A percentile compares a stretch with the other conserved stretches of the same genome.
These are phyloP conservation scores for Scolopax rusticola DNA, from an alignment of 2,797 vertebrate genomes.

Conservation along the genomic window DNA sequence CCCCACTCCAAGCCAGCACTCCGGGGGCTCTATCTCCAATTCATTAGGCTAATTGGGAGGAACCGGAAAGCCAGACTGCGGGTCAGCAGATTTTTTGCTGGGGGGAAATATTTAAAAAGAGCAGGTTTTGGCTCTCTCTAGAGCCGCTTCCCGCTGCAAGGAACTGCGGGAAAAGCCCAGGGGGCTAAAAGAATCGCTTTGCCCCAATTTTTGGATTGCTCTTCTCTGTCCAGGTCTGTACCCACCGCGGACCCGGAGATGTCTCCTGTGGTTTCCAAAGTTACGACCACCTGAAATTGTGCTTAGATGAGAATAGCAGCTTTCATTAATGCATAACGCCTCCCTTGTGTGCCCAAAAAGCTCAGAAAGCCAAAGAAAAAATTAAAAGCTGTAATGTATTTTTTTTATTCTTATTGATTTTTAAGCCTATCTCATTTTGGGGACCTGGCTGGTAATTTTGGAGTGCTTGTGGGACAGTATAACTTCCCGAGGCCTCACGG, in stretches of 20 bases:
- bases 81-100: constrained; percentile 60
- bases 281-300: constrained; percentile 50
- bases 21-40: not conserved
- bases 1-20: not conserved
- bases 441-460: constrained; percentile 28
- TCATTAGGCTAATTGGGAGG: constrained; percentile 12
- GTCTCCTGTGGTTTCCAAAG: constrained; percentile 32
- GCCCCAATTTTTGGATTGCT: not conserved
- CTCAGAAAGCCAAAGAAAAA: constrained; percentile 60
- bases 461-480: not conserved
- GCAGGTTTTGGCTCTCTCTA: constrained; percentile 14
- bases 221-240: not conserved
- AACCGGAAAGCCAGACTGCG: constrained; percentile 26
- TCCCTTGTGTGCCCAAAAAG: constrained; percentile 47
- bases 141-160: not conserved
- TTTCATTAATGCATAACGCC: constrained; percentile 57
- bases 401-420: constrained; percentile 71
- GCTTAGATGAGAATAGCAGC: constrained; percentile 63
- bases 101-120: not conserved
- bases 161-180: not conserved
- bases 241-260: not conserved
- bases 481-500: not conserved
- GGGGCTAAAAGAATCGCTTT: not conserved
- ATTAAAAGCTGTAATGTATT: constrained; percentile 64
- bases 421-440: constrained; percentile 59